phyloP scores from a whole-genome alignment of 35 echinoderm and acorn worm species.

The Chiridota heheva region DNA sequence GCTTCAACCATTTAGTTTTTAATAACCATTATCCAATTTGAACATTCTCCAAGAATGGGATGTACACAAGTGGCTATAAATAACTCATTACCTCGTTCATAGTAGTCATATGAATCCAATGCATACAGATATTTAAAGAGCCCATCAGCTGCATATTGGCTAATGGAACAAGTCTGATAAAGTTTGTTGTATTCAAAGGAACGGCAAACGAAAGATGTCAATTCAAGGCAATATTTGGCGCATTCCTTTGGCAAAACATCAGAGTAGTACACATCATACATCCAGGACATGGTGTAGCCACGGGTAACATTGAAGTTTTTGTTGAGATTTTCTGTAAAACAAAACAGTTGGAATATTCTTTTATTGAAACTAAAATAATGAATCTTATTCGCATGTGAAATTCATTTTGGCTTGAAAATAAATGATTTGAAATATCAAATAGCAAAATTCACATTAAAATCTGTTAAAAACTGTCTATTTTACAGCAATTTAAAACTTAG shows the following conservation, averaged over 20 bases:
- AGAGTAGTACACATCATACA: constrained; percentile 16
- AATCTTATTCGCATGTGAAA: no score
- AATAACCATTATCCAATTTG: no score
- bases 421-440: no score
- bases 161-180: constrained; percentile 57
- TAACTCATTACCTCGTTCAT: constrained; percentile 79
- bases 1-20: no score
- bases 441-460: no score
- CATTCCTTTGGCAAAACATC: constrained; percentile 76
- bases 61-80: constrained; percentile 2
- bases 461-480: no score
- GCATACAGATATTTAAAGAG: constrained; percentile 5
- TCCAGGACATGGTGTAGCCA: background rate
- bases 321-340: constrained; percentile 17
- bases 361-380: no score
- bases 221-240: constrained; percentile 48
- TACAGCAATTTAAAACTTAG: no score
- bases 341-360: no score
- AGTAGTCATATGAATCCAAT: constrained; percentile 61
- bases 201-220: constrained; percentile 44
- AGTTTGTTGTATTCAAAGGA: constrained; percentile 80
- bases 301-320: constrained; percentile 31
- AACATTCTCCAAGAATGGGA: no score
- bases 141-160: constrained; percentile 28
- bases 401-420: no score